Evolutionary conservation across 2,888 invertebrate species (phyloP), one percentile per base, ranked within the genome.

Genomic region (Xestia rhomboidea): DNA sequence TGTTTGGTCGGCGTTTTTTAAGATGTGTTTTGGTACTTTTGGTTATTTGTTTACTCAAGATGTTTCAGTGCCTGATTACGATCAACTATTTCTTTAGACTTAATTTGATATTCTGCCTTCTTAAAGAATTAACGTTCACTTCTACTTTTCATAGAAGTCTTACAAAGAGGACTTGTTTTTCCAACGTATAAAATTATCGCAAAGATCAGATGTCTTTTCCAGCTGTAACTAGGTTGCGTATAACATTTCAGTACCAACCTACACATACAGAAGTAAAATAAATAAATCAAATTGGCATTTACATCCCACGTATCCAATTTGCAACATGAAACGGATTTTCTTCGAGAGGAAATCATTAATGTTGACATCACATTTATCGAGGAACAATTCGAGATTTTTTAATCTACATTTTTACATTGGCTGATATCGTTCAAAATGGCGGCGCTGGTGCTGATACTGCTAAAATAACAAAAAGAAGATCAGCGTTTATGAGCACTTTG

Each of bases 401-500:
- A 83, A 79, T 83, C 79, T 73, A 84, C 73, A 76, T 64, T 69
- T 84, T 77, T 84, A 41, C 83, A 77, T 67, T 79, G 74, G 51
- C 62, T 72, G 72, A 46, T 81, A 84, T 72, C 77, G 72, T 41
- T 69, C 44, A 54, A 78, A 84, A 75, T 73, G 73, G 79, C 67
- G 72, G n/a, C 51, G 15, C 38, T 63, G 18, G 46, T 71, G 84
- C 85, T 85, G 85, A 79, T 76, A 72, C 73, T 69, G 82, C 79
- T 86, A 76, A 86, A 85, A 86, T 85, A 78, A 86, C 82, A 85
- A 76, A 84, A 82, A 67, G 82, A 64, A 73, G 76, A 82, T 82
- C 85, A 68, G 73, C 79, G 76, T 85, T 84, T 85, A 82, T 76
- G 76, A 85, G 79, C 85, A 79, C 82, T 85, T 84, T 82, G 64